These are phyloP conservation scores for Colletes latitarsis DNA, from an alignment of 1,140 invertebrate genomes.

Conservation along the genomic window DNA sequence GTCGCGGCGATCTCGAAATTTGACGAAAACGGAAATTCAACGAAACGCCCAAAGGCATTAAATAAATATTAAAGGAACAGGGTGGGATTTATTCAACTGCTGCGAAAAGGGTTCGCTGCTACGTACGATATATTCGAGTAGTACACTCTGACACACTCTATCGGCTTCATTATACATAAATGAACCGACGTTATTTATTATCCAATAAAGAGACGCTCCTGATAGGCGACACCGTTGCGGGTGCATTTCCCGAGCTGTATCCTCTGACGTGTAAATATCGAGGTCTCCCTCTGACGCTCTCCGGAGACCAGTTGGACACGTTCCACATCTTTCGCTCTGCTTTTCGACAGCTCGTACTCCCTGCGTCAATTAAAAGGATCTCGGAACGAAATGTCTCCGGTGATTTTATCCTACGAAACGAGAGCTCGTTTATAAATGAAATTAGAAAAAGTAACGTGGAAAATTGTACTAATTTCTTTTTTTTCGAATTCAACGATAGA, in stretches of 20 bases:
- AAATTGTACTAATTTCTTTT: too few relatives aligned
- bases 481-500: too few relatives aligned
- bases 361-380: conserved; percentile 11
- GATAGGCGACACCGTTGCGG: conserved; percentile 55
- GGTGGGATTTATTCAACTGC: conserved; percentile 14
- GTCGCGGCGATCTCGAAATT: not conserved
- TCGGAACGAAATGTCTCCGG: not conserved
- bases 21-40: not conserved
- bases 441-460: too few relatives aligned
- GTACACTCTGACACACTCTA: conserved; percentile 54
- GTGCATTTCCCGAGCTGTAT: conserved; percentile 55
- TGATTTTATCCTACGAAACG: not conserved
- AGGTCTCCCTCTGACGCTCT: conserved; percentile 56
- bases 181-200: conserved; percentile 73
- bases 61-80: conserved; percentile 43
- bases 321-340: conserved; percentile 55
- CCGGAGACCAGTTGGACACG: conserved; percentile 38
- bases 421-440: not conserved
- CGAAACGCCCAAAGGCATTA: not conserved
- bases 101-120: conserved; percentile 17
- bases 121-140: conserved; percentile 43
- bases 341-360: conserved; percentile 51
- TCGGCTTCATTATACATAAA: conserved; percentile 68
- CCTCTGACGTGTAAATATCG: conserved; percentile 70
- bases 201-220: conserved; percentile 72